Evolutionary conservation across 2,113 vertebrate genomes (phyloP).

Genomic region (Leptobrachium leishanense): DNA sequence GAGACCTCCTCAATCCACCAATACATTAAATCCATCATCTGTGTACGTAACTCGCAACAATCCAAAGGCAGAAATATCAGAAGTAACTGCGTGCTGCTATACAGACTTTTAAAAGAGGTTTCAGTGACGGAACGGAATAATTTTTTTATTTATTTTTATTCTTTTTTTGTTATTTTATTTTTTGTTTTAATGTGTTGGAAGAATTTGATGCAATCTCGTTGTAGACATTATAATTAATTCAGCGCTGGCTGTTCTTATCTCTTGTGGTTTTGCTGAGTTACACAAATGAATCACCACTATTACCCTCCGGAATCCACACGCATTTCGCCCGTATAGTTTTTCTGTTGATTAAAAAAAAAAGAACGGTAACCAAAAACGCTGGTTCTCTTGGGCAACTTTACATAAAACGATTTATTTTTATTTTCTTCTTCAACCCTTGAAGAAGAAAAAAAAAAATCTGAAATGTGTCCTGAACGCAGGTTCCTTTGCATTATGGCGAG

Average conservation of each 20-base stretch:
- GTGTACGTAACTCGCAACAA: too few relatives aligned
- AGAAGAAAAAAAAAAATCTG: conserved; percentile 13
- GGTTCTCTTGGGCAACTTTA: conserved; percentile 59
- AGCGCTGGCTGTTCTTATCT: conserved; percentile 61
- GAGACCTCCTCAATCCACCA: too few relatives aligned
- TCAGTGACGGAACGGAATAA: too few relatives aligned
- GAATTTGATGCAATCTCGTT: conserved; percentile 47
- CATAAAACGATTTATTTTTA: conserved; percentile 57
- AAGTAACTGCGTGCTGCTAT: too few relatives aligned
- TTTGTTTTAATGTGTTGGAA: neutral
- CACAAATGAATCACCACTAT: conserved; percentile 59
- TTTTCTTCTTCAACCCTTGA: conserved; percentile 56
- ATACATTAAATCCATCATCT: too few relatives aligned
- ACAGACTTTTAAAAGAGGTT: too few relatives aligned
- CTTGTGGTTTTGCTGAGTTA: conserved; percentile 52
- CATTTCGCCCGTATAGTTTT: conserved; percentile 30
- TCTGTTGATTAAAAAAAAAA: conserved; percentile 50
- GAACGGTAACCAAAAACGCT: conserved; percentile 48
- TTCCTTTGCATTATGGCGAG: conserved; percentile 66
- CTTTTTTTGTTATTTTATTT: too few relatives aligned
- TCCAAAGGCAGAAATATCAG: too few relatives aligned
- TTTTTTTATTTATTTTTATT: too few relatives aligned
- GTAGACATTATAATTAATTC: conserved; percentile 50
- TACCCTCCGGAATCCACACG: conserved; percentile 54
- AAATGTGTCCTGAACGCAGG: conserved; percentile 63